These are phyloP conservation scores for Mustela lutreola DNA, from an alignment of 2,113 vertebrate species.

Conservation along the genomic window DNA sequence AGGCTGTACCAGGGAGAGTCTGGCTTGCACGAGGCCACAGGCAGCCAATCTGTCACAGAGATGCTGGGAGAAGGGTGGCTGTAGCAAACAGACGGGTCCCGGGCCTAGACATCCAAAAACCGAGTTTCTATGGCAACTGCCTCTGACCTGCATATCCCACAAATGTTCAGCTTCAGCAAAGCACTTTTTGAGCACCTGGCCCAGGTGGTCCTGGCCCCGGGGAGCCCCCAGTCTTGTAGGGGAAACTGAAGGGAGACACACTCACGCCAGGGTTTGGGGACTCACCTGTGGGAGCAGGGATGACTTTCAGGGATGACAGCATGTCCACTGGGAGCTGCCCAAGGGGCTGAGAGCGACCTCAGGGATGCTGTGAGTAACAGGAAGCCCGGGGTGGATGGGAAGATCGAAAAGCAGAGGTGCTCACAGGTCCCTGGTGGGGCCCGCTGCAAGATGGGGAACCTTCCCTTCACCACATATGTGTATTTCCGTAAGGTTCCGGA, in stretches of 20 bases:
- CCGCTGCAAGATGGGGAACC: rapidly evolving
- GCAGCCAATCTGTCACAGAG: background rate
- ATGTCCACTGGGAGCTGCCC: background rate
- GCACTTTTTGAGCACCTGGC: background rate
- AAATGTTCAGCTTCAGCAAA: background rate
- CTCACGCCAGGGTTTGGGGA: no score
- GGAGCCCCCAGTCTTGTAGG: rapidly evolving
- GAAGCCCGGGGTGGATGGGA: background rate
- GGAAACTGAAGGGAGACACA: background rate
- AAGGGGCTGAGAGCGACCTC: background rate
- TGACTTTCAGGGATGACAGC: background rate
- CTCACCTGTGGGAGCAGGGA: background rate
- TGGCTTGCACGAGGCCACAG: background rate
- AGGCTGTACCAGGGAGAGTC: rapidly evolving
- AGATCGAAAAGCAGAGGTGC: no score
- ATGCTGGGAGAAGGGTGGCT: background rate
- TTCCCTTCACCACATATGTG: rapidly evolving
- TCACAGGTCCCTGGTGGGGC: rapidly evolving
- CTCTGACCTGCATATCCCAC: conserved; percentile 60
- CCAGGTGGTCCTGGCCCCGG: background rate
- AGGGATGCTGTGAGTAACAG: rapidly evolving
- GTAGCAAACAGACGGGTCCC: conserved; percentile 11
- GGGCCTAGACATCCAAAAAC: conserved; percentile 1
- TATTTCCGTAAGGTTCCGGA: background rate
- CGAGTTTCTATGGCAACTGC: conserved; percentile 81